phyloP scores from a whole-genome alignment of 2,797 vertebrate genomes.

The Heliangelus exortis region DNA sequence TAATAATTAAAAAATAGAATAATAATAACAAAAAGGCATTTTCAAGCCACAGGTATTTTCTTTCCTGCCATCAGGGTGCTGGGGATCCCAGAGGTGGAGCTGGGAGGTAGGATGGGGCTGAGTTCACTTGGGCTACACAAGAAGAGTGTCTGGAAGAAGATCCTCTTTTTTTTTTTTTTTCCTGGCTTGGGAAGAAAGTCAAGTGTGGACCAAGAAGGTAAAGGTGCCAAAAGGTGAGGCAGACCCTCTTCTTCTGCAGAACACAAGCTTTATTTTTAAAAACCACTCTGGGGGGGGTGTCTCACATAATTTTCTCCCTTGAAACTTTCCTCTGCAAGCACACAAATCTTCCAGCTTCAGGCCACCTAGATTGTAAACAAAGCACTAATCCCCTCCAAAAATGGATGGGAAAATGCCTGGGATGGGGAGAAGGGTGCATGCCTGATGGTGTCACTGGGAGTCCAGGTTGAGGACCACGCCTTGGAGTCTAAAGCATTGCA shows the following conservation, averaged over 20 bases:
- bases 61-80: rapidly evolving
- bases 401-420: neutral
- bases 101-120: neutral
- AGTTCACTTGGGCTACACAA: rapidly evolving
- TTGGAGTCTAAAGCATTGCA: neutral
- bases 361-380: neutral
- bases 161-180: too few relatives aligned
- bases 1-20: too few relatives aligned
- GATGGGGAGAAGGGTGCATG: neutral
- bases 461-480: neutral
- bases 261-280: neutral
- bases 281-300: rapidly evolving
- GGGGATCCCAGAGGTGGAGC: neutral
- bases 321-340: neutral
- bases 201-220: rapidly evolving
- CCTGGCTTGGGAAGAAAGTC: neutral
- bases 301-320: neutral
- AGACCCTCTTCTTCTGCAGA: neutral
- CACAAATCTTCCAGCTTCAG: neutral
- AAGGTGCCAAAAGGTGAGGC: neutral
- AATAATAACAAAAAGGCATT: neutral
- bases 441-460: neutral
- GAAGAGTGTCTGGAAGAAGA: too few relatives aligned
- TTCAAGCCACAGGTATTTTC: constrained; percentile 57
- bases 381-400: neutral